Percentiles rank a stretch among this genome's conserved stretches.
Conservation (phyloP, 2,888 invertebrate species). For the Monoplex corrugatus region DNA sequence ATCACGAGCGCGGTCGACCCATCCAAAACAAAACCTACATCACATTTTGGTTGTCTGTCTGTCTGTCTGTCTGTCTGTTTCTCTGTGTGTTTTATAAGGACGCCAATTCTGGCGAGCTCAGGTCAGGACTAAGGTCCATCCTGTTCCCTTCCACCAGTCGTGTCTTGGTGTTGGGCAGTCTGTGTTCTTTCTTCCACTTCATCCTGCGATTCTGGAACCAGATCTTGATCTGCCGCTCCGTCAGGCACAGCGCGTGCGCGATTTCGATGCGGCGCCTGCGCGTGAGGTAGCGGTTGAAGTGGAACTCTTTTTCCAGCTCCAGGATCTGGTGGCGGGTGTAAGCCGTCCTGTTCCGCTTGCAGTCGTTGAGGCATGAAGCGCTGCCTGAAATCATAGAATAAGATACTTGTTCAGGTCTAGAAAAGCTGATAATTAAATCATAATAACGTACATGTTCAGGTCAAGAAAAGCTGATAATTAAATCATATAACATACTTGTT, state of each 20-base stretch:
- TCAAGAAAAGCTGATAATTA: too few species aligned
- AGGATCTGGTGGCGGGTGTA: slow-evolving; percentile 98
- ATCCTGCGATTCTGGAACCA: slow-evolving; percentile 95
- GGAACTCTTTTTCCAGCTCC: slow-evolving; percentile 98
- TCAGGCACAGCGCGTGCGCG: slow-evolving; percentile 96
- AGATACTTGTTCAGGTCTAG: too few species aligned
- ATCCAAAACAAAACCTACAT: too few species aligned
- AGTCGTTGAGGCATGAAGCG: slow-evolving; percentile 85
- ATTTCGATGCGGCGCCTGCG: slow-evolving; percentile 98
- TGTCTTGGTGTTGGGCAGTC: slow-evolving; percentile 74
- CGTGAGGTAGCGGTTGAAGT: slow-evolving; percentile 98
- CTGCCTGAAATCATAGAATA: too few species aligned
- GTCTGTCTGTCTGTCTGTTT: too few species aligned
- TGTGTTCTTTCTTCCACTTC: slow-evolving; percentile 91
- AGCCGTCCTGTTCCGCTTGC: slow-evolving; percentile 97
- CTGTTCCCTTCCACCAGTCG: slow-evolving; percentile 59
- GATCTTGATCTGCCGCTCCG: slow-evolving; percentile 91
- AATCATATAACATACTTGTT: too few species aligned
- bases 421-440: too few species aligned
- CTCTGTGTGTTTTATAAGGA: not conserved
- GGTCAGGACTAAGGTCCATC: slow-evolving; percentile 38
- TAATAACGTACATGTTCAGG: too few species aligned
- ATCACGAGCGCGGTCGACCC: too few species aligned
- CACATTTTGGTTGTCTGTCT: too few species aligned
- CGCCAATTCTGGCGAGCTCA: slow-evolving; percentile 50